phyloP scores from a whole-genome alignment of 2,797 vertebrate species.

The Lepilemur ruficaudatus region DNA sequence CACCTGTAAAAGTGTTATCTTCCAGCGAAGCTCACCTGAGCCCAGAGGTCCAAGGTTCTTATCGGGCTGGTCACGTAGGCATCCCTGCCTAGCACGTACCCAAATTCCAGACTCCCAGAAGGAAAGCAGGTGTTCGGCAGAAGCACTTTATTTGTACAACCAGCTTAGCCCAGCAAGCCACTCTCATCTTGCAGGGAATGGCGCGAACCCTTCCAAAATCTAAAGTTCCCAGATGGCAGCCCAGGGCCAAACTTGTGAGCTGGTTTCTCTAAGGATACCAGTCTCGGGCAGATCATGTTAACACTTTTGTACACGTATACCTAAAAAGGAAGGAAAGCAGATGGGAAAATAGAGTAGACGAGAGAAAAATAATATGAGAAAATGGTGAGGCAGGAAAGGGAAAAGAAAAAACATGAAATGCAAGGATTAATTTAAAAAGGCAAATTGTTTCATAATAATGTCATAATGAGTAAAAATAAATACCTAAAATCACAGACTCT shows the following conservation, averaged over 20 bases:
- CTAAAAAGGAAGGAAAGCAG: not conserved
- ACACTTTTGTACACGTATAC: not conserved
- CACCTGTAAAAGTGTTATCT: not conserved
- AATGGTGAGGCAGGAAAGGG: not conserved
- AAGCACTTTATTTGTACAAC: not conserved
- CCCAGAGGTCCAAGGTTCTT: not conserved
- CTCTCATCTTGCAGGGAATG: not conserved
- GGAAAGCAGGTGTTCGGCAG: not conserved
- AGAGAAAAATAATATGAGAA: not conserved
- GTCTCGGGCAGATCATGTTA: not conserved
- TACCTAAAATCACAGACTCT: not conserved
- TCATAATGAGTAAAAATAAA: not conserved
- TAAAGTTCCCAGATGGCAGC: not conserved
- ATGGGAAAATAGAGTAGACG: not conserved
- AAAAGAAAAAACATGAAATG: not conserved
- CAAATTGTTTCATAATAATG: not conserved
- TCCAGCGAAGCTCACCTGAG: not conserved
- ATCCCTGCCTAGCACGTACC: not conserved
- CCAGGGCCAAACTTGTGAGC: not conserved
- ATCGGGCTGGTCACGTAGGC: not conserved
- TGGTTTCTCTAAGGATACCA: not conserved
- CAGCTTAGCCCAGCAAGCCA: not conserved
- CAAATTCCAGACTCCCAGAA: not conserved
- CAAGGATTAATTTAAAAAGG: not conserved
- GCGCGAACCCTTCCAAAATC: not conserved